A percentile compares a stretch with the other conserved stretches of the same genome.
These are phyloP conservation scores for Bagarius yarrelli DNA, from an alignment of 2,113 vertebrate species.

Conservation along the genomic window DNA sequence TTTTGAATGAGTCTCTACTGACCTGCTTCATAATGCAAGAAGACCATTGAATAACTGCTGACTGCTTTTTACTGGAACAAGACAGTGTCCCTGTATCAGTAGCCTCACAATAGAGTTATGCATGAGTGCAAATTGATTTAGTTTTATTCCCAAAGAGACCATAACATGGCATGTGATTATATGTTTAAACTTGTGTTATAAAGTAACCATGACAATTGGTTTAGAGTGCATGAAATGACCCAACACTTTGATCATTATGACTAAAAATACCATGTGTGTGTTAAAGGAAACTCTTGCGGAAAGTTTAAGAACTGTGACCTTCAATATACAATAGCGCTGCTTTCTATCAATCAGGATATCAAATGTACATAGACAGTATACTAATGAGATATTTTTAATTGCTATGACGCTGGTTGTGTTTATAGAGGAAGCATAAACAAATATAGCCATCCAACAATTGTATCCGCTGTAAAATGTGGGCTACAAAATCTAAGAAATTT, in stretches of 20 bases:
- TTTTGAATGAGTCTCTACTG: slow-evolving; percentile 54
- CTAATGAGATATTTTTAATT: not conserved
- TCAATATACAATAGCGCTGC: not conserved
- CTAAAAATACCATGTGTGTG: slow-evolving; percentile 5
- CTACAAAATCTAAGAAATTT: slow-evolving; percentile 66
- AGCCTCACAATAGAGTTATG: slow-evolving; percentile 70
- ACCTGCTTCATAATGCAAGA: slow-evolving; percentile 63
- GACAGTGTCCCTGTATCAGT: slow-evolving; percentile 72
- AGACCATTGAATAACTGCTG: slow-evolving; percentile 67
- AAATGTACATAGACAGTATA: not conserved
- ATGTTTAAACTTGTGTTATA: slow-evolving; percentile 56
- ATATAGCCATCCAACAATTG: not conserved
- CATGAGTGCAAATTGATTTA: slow-evolving; percentile 61
- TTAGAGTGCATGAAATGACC: slow-evolving; percentile 3
- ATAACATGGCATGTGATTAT: slow-evolving; percentile 66
- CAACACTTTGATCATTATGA: not conserved
- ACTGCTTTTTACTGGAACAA: slow-evolving; percentile 67
- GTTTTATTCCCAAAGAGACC: slow-evolving; percentile 63
- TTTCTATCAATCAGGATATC: not conserved
- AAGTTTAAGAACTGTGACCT: slow-evolving; percentile 4
- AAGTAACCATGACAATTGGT: slow-evolving; percentile 57
- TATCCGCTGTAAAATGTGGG: slow-evolving; percentile 50
- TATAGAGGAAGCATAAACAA: not conserved
- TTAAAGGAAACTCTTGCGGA: not conserved
- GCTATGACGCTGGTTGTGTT: not conserved